Percentiles rank a stretch among this genome's conserved stretches.
Conservation (phyloP, 2,888 invertebrate species). For the Crossocerus cetratus region DNA sequence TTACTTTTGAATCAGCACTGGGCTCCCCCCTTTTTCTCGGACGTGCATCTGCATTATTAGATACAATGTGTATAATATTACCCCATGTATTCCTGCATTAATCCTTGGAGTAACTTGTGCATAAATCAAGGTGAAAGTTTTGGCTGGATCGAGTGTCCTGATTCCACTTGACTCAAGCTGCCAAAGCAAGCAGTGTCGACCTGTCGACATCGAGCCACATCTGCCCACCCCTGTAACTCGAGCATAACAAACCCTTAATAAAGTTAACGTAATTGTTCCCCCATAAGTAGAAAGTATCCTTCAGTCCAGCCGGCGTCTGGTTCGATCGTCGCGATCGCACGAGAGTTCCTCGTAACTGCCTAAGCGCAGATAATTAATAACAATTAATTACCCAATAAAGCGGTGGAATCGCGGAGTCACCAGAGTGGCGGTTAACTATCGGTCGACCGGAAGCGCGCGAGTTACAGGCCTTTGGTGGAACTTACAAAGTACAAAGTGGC, state of each 20-base stretch:
- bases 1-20: too few relatives aligned
- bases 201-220: too few relatives aligned
- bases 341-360: not conserved
- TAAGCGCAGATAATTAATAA: slow-evolving; percentile 2
- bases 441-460: slow-evolving; percentile 10
- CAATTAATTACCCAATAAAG: slow-evolving; percentile 4
- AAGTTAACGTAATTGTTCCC: not conserved
- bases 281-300: not conserved
- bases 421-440: slow-evolving; percentile 26
- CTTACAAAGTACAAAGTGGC: slow-evolving; percentile 60
- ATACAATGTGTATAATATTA: too few relatives aligned
- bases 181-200: too few relatives aligned
- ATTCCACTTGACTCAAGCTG: too few relatives aligned
- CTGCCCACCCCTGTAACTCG: too few relatives aligned
- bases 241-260: not conserved
- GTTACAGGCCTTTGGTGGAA: slow-evolving; percentile 29
- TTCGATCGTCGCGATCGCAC: not conserved
- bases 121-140: too few relatives aligned
- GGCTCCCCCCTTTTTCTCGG: too few relatives aligned
- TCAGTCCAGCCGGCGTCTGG: not conserved
- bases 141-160: too few relatives aligned
- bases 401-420: slow-evolving; percentile 18
- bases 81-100: too few relatives aligned
- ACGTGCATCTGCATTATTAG: too few relatives aligned
- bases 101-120: too few relatives aligned